Percentiles rank a stretch among this genome's conserved stretches.
Evolutionary conservation across 2,888 invertebrate species (phyloP).

Genomic region (Hemicrepidius hirtus): DNA sequence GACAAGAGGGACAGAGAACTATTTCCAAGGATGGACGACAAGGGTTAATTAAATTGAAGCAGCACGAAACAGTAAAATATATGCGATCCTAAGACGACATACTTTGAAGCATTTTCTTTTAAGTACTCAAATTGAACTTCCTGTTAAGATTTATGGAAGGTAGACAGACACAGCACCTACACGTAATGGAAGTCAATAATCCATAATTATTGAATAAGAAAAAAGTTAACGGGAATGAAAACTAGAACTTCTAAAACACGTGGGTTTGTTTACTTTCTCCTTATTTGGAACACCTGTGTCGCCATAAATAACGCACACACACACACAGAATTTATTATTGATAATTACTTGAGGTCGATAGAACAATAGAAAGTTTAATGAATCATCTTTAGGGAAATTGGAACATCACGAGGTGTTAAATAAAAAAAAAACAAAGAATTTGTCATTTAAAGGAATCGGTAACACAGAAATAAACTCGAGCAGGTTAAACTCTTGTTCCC

Average conservation of each 20-base stretch:
- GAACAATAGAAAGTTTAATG: conserved; percentile 1
- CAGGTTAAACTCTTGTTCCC: too few relatives aligned
- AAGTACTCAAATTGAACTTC: neutral
- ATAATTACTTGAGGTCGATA: neutral
- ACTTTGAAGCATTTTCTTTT: too few relatives aligned
- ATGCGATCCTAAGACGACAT: too few relatives aligned
- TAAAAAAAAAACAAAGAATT: too few relatives aligned
- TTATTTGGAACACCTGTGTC: conserved; percentile 39
- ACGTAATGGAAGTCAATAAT: neutral
- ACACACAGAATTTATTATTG: too few relatives aligned
- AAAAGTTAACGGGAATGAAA: conserved; percentile 3
- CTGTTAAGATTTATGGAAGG: neutral
- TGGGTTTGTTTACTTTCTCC: conserved; percentile 43
- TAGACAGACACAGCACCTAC: conserved; percentile 15
- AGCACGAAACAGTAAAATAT: too few relatives aligned
- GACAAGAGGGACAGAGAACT: too few relatives aligned
- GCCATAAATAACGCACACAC: neutral
- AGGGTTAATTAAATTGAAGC: too few relatives aligned
- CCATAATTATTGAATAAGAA: conserved; percentile 18
- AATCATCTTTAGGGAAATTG: neutral
- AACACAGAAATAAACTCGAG: too few relatives aligned
- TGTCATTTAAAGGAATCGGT: too few relatives aligned
- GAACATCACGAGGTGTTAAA: neutral
- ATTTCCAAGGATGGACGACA: too few relatives aligned
- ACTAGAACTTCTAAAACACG: conserved; percentile 22